Conservation (phyloP, 1,140 invertebrate genomes). For the Stenopsyche tienmushanensis region DNA sequence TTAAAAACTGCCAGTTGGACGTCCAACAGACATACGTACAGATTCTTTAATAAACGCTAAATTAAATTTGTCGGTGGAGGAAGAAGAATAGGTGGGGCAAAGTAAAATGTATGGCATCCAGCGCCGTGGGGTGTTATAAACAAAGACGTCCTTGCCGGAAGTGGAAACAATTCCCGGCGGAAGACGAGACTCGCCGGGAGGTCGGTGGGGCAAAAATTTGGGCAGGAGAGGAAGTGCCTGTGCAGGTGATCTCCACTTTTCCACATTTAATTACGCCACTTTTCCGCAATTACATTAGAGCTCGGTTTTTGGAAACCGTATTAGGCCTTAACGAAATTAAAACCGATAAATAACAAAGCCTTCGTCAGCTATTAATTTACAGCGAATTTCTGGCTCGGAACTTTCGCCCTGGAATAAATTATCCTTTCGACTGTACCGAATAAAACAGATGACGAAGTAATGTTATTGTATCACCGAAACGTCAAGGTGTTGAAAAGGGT, state of each 20-base stretch:
- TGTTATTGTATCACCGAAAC: too few species aligned
- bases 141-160: conserved; percentile 9
- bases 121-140: conserved; percentile 16
- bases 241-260: not conserved
- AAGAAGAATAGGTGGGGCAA: not conserved
- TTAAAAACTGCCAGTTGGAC: too few species aligned
- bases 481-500: too few species aligned
- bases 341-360: too few species aligned
- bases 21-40: not conserved
- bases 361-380: too few species aligned
- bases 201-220: not conserved
- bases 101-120: conserved; percentile 9
- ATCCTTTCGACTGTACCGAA: too few species aligned
- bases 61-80: not conserved
- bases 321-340: too few species aligned
- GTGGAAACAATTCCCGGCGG: conserved; percentile 4
- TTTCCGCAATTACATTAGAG: not conserved
- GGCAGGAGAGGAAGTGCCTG: not conserved
- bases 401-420: too few species aligned
- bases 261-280: not conserved
- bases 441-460: too few species aligned
- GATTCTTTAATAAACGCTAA: not conserved
- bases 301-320: too few species aligned
- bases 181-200: not conserved
- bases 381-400: too few species aligned